These are phyloP conservation scores for Oncorhynchus masou DNA, from an alignment of 2,113 vertebrate species.

Conservation along the genomic window DNA sequence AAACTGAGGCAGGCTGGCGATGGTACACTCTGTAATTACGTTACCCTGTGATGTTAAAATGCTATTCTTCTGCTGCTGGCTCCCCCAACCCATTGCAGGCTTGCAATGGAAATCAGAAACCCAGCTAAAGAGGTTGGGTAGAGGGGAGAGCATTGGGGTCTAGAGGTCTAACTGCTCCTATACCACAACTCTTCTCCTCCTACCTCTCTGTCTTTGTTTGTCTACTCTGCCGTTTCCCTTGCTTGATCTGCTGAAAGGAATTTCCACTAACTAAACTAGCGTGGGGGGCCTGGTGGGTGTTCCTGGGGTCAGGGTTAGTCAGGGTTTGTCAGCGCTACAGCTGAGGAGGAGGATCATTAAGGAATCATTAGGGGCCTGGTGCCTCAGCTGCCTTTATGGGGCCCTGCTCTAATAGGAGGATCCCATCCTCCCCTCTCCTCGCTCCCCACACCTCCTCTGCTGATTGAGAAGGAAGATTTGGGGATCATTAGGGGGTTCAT, in stretches of 20 bases:
- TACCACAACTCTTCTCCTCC: background rate
- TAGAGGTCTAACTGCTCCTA: background rate
- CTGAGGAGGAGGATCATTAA: conserved; percentile 58
- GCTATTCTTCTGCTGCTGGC: conserved; percentile 46
- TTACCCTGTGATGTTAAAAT: conserved; percentile 62
- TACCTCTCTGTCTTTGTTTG: conserved; percentile 34
- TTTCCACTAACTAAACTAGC: conserved; percentile 24
- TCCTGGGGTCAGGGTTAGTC: conserved; percentile 64
- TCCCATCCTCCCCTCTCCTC: background rate
- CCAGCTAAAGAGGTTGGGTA: conserved; percentile 6
- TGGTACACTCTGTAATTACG: conserved; percentile 60
- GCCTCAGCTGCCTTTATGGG: conserved; percentile 42
- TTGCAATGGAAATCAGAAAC: conserved; percentile 51
- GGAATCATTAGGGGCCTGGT: conserved; percentile 47
- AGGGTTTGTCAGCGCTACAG: conserved; percentile 55
- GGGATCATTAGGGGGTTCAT: conserved; percentile 35
- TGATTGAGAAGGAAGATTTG: conserved; percentile 45
- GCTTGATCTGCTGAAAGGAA: conserved; percentile 47
- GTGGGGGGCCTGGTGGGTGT: conserved; percentile 49
- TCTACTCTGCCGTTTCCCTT: conserved; percentile 28
- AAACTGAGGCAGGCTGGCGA: conserved; percentile 60
- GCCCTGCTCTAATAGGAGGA: conserved; percentile 44
- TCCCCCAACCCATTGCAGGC: conserved; percentile 50
- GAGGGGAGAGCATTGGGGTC: conserved; percentile 5
- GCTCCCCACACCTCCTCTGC: conserved; percentile 32